These are phyloP conservation scores for Cassiopea xamachana DNA, from an alignment of 30 jellyfish, hydroid and myxozoan genomes.

Conservation along the genomic window DNA sequence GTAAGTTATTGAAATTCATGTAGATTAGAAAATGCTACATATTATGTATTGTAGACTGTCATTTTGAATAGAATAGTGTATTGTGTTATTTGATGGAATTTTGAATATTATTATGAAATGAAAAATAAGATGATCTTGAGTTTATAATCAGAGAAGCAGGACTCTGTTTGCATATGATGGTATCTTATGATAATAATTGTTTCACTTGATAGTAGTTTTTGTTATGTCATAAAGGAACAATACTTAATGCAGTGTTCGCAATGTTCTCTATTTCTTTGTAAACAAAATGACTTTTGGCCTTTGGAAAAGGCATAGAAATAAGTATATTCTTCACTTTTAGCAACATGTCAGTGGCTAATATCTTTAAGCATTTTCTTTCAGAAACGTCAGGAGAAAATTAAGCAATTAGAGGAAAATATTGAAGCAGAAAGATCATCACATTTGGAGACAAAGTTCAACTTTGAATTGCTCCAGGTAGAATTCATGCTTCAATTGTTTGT, in stretches of 20 bases:
- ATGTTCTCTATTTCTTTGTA: no score
- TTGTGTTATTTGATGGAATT: no score
- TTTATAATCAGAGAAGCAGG: no score
- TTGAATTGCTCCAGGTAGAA: constrained; percentile 80
- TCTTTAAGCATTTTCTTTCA: constrained; percentile 2
- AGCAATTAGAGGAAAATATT: constrained; percentile 46
- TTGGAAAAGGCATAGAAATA: neutral
- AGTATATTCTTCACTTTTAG: neutral
- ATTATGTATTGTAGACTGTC: neutral
- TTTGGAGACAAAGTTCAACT: constrained; percentile 74
- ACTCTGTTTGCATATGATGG: no score
- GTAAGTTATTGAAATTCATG: constrained; percentile 17
- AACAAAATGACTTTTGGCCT: no score
- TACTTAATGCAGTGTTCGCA: no score
- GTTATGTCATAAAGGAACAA: no score
- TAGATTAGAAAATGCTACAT: neutral
- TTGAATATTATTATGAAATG: no score
- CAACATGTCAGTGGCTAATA: neutral
- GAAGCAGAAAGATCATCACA: constrained; percentile 89
- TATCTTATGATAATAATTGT: no score
- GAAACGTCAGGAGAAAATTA: constrained; percentile 52
- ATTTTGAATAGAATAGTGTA: no score
- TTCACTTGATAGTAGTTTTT: no score
- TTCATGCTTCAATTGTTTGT: neutral
- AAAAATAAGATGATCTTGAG: no score